Evolutionary conservation across 2,113 vertebrate species (phyloP), one percentile per base, ranked within the genome.

Genomic region (Melanotaenia duboulayi): DNA sequence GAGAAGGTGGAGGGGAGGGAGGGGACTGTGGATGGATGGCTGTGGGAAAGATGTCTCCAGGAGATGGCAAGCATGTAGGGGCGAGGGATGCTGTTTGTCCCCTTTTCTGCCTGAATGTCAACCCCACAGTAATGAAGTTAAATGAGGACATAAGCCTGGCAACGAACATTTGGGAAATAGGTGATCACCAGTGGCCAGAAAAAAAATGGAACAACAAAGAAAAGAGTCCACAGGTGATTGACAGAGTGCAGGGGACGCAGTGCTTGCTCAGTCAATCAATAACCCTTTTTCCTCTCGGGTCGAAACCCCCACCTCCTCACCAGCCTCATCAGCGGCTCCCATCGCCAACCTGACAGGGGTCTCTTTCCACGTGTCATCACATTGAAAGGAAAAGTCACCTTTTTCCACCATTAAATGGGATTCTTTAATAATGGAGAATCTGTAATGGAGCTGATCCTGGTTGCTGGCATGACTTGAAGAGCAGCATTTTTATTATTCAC

Each of bases 311-410:
- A 3, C 8, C 32, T 9, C 28, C 71, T 54, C 60, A 13, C 54
- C 17, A 59, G 55, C 75, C 73, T 83, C 80, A 65, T 86, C 88
- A 85, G 82, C 2, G 2, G 51, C 65, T 76, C 71, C 76, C 78
- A 81, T 83, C 84, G 81, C 81, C 78, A 76, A 83, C 87, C 85
- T 81, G 90, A 90, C 86, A 81, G 75, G 76, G 76, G 81, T 70
- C 75, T 65, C 82, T 81, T 64, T 92, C 74, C 86, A 85, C 78
- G 86, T 90, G 90, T 92, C 90, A 88, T 87, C 68, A 32, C 69
- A 60, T 22, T 90, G 86, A 93, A 93, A 92, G 87, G 83, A 77
- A 93, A 93, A 92, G 92, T 93, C 92, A 94, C 92, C 91, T 92
- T 92, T 90, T 65, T 65, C 80, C 63, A 76, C 78, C 63, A 59